phyloP scores from a whole-genome alignment of 2,888 invertebrate species.

The Folsomia candida region DNA sequence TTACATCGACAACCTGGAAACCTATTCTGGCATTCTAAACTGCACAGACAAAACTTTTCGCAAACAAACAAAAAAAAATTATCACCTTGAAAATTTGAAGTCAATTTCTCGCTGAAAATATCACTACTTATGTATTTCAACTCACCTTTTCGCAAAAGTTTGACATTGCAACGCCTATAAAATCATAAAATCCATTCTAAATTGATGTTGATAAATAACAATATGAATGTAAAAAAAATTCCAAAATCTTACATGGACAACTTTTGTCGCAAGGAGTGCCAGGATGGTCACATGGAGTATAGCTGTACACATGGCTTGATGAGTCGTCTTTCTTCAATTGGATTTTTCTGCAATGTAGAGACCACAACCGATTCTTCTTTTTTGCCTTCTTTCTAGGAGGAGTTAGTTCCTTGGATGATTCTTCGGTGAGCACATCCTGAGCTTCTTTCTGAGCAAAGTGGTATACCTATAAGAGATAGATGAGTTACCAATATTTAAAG shows the following conservation, averaged over 20 bases:
- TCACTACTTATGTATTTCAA: too few relatives aligned
- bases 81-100: too few relatives aligned
- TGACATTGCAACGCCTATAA: background rate
- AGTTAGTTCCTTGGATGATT: slow-evolving; percentile 69
- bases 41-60: slow-evolving; percentile 97
- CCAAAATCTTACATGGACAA: slow-evolving; percentile 75
- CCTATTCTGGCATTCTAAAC: slow-evolving; percentile 71
- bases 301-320: slow-evolving; percentile 73
- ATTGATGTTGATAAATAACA: too few relatives aligned
- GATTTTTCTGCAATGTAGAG: slow-evolving; percentile 86
- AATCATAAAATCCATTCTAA: too few relatives aligned
- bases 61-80: too few relatives aligned
- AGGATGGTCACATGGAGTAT: slow-evolving; percentile 93
- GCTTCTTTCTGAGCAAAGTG: slow-evolving; percentile 80
- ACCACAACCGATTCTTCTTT: slow-evolving; percentile 90
- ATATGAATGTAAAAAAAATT: too few relatives aligned
- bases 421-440: slow-evolving; percentile 67
- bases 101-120: too few relatives aligned
- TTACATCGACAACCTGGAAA: slow-evolving; percentile 69
- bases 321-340: slow-evolving; percentile 56
- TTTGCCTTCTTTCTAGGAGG: slow-evolving; percentile 88
- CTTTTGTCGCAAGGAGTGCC: slow-evolving; percentile 86
- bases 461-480: slow-evolving; percentile 62
- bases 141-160: slow-evolving; percentile 96
- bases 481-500: background rate